Evolutionary conservation across 23 tunicate genomes (phyloP).

Genomic region (Halocynthia aurantium): DNA sequence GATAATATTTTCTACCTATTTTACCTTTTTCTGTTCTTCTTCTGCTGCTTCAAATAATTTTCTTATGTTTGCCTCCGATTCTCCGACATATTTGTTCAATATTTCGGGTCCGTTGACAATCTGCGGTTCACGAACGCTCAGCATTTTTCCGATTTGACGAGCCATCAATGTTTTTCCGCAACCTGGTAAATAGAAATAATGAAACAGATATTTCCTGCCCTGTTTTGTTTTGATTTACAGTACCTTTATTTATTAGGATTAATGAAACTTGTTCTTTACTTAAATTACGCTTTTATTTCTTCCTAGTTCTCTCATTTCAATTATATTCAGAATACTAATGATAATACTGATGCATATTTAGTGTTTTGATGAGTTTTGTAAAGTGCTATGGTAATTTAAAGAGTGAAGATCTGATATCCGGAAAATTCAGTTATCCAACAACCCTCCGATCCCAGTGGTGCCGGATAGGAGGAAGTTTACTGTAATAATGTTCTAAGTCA

Average conservation of each 20-base stretch:
- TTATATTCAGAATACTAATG: neutral
- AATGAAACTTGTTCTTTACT: neutral
- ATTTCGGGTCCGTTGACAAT: conserved; percentile 99
- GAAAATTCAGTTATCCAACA: too few species aligned
- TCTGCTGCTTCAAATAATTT: conserved; percentile 96
- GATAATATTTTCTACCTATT: neutral
- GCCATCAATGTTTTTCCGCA: conserved; percentile 99
- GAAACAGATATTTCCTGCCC: neutral
- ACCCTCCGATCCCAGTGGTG: too few species aligned
- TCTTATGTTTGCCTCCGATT: conserved; percentile 87
- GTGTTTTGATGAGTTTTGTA: too few species aligned
- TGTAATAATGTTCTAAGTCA: too few species aligned
- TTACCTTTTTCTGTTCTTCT: conserved; percentile 88
- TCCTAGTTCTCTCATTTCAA: neutral
- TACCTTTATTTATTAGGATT: neutral
- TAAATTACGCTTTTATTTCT: neutral
- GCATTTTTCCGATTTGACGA: conserved; percentile 97
- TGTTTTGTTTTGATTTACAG: neutral
- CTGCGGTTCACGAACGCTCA: conserved; percentile 92
- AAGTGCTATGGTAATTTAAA: too few species aligned
- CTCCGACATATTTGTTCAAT: conserved; percentile 96
- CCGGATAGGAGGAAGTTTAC: too few species aligned
- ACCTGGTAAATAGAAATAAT: conserved; percentile 19
- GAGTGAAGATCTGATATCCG: too few species aligned
- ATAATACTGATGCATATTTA: too few species aligned